Percentiles rank a stretch among this genome's conserved stretches.
phyloP scores from a whole-genome alignment of 2,888 invertebrate genomes.

The Andrena fulva region DNA sequence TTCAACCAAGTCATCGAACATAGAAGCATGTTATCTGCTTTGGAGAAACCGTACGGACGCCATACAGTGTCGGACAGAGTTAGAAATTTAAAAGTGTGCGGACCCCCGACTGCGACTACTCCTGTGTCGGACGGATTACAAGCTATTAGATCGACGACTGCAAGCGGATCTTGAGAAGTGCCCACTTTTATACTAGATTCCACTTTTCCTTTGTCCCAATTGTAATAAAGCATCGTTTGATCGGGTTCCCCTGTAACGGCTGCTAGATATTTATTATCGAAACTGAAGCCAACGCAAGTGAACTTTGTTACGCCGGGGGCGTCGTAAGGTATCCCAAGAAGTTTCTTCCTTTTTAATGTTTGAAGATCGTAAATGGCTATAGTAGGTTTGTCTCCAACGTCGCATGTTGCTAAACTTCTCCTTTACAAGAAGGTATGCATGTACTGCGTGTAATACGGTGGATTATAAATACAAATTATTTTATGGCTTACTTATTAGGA shows the following conservation, averaged over 20 bases:
- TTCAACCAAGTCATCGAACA: constrained; percentile 93
- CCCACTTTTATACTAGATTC: constrained; percentile 91
- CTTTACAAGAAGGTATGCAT: constrained; percentile 76
- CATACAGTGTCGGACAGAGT: constrained; percentile 92
- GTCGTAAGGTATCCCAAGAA: constrained; percentile 88
- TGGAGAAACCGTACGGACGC: constrained; percentile 94
- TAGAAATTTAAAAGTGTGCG: constrained; percentile 90
- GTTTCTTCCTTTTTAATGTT: constrained; percentile 89
- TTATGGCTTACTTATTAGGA: constrained; percentile 88
- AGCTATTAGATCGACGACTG: constrained; percentile 89
- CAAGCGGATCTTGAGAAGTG: constrained; percentile 89
- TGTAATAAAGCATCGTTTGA: constrained; percentile 92
- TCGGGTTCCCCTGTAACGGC: constrained; percentile 94
- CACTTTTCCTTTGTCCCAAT: constrained; percentile 93
- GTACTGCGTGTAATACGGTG: background rate
- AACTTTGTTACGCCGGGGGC: constrained; percentile 88
- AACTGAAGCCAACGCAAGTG: constrained; percentile 91
- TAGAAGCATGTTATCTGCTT: constrained; percentile 91
- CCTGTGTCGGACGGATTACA: constrained; percentile 92
- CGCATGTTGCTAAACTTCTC: constrained; percentile 88
- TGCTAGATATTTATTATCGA: constrained; percentile 92
- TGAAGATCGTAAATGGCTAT: constrained; percentile 90
- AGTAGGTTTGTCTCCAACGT: constrained; percentile 88
- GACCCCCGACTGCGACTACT: constrained; percentile 89
- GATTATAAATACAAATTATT: background rate